phyloP scores from a whole-genome alignment of 2,113 vertebrate species.

The Pedionomus torquatus region DNA sequence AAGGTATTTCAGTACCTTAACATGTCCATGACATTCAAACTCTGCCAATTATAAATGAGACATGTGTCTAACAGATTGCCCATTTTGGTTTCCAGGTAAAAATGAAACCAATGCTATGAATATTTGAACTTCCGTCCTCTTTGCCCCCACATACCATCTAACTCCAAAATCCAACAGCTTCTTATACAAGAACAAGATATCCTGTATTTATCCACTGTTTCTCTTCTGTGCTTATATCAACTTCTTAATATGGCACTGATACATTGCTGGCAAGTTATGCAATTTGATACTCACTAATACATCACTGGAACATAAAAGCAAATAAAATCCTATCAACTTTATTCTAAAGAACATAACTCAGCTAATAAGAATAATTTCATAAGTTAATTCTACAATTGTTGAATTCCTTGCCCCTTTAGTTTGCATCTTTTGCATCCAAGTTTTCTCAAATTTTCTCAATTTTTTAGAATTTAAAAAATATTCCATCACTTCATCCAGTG shows the following conservation, averaged over 20 bases:
- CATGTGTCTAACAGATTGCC: rapidly evolving
- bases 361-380: neutral
- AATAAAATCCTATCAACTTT: neutral
- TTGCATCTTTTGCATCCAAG: neutral
- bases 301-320: neutral
- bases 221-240: neutral
- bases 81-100: neutral
- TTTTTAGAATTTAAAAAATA: neutral
- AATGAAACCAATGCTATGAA: neutral
- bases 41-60: neutral
- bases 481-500: neutral
- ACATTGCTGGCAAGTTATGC: neutral
- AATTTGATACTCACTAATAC: neutral
- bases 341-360: neutral
- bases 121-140: neutral
- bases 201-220: neutral
- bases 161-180: neutral
- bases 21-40: neutral
- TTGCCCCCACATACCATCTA: neutral
- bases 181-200: neutral
- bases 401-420: neutral
- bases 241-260: neutral
- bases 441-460: neutral
- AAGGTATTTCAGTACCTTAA: neutral
- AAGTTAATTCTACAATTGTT: neutral